A percentile compares a stretch with the other conserved stretches of the same genome.
Conservation (phyloP, 2,797 vertebrate genomes). For the Pseudocheirus occidentalis region DNA sequence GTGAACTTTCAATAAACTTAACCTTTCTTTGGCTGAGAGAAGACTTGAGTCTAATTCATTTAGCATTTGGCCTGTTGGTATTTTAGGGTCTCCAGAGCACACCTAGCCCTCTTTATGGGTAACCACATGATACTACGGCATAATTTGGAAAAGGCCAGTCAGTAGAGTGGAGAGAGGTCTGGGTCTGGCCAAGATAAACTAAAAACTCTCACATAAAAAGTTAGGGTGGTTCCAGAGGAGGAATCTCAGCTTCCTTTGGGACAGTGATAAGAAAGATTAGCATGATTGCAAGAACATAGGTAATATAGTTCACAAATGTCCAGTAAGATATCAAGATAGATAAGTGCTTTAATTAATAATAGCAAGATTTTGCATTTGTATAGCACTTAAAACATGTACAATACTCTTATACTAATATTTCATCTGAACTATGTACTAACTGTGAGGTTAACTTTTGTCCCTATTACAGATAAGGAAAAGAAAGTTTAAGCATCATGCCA, state of each 20-base stretch:
- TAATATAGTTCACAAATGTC: too few species aligned
- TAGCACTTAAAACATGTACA: neutral
- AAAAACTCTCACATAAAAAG: neutral
- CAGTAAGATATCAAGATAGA: too few species aligned
- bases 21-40: too few species aligned
- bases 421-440: neutral
- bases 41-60: too few species aligned
- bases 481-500: neutral
- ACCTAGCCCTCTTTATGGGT: too few species aligned
- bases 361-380: neutral
- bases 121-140: neutral
- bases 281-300: too few species aligned
- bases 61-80: too few species aligned
- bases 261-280: too few species aligned
- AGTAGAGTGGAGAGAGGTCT: neutral
- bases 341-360: neutral
- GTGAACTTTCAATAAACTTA: too few species aligned
- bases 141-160: neutral
- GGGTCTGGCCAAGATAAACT: neutral
- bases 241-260: neutral
- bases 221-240: neutral
- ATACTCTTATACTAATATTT: neutral
- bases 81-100: too few species aligned
- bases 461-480: neutral
- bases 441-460: neutral